phyloP scores from a whole-genome alignment of 2,113 vertebrate genomes.

The Procavia capensis region DNA sequence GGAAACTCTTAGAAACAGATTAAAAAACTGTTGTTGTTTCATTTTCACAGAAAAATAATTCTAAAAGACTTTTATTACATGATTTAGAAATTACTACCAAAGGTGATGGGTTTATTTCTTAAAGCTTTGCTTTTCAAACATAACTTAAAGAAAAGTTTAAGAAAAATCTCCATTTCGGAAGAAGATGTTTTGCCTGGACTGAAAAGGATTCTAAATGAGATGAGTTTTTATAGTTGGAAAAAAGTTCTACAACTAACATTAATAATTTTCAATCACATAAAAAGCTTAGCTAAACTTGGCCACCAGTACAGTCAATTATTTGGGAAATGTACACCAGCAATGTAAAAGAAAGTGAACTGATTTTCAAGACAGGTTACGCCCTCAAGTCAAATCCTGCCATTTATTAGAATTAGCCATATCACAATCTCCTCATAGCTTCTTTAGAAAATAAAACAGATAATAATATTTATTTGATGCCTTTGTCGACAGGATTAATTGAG shows the following conservation, averaged over 20 bases:
- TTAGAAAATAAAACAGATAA: not conserved
- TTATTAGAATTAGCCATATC: not conserved
- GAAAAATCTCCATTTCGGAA: not conserved
- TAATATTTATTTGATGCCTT: not conserved
- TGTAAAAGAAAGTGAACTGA: not conserved
- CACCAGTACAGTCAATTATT: not conserved
- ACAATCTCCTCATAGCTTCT: not conserved
- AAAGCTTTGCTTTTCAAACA: constrained; percentile 20
- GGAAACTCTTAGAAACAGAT: constrained; percentile 25
- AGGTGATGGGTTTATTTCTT: constrained; percentile 26
- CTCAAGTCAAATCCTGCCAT: not conserved
- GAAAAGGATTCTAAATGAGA: constrained; percentile 59
- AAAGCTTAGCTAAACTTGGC: not conserved
- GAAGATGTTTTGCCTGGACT: constrained; percentile 49
- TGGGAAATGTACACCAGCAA: not conserved
- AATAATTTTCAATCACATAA: constrained; percentile 31
- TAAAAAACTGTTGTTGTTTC: not conserved
- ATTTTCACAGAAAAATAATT: too few species aligned
- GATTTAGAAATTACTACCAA: not conserved
- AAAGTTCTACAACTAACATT: constrained; percentile 2
- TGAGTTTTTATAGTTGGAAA: constrained; percentile 32
- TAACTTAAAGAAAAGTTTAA: constrained; percentile 51
- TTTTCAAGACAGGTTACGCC: not conserved
- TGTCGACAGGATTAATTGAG: not conserved
- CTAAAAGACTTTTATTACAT: too few species aligned